phyloP scores from a whole-genome alignment of 2,797 vertebrate genomes.

The Cynopterus sphinx region DNA sequence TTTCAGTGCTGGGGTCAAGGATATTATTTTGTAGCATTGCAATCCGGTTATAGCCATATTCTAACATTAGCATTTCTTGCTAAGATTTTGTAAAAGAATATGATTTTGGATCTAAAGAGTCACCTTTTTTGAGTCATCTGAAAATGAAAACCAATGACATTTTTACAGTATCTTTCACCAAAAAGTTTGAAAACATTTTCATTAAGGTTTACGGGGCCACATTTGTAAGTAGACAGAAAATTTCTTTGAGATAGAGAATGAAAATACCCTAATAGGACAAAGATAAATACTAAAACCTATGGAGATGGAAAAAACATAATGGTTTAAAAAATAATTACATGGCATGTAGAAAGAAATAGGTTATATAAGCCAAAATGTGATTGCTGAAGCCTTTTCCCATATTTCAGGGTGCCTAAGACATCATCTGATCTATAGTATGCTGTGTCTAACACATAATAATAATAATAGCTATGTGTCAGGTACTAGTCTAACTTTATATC shows the following conservation, averaged over 20 bases:
- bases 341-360: background rate
- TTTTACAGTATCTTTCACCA: background rate
- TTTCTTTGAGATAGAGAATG: constrained; percentile 16
- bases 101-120: constrained; percentile 13
- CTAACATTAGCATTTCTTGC: constrained; percentile 37
- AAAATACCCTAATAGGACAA: background rate
- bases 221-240: background rate
- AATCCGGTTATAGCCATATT: constrained; percentile 14
- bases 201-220: background rate
- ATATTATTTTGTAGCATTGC: constrained; percentile 32
- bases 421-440: background rate
- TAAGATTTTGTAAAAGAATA: constrained; percentile 46
- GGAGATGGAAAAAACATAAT: background rate
- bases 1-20: constrained; percentile 39
- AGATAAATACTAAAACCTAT: background rate
- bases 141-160: constrained; percentile 14
- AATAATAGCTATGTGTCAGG: background rate
- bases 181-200: constrained; percentile 49
- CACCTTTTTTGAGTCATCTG: background rate
- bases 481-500: background rate
- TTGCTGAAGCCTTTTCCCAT: background rate
- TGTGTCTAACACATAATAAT: background rate
- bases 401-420: background rate
- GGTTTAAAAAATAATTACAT: background rate
- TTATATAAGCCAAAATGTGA: background rate